Percentiles rank a stretch among this genome's conserved stretches.
These are phyloP conservation scores for Abramis brama DNA, from an alignment of 2,113 vertebrate genomes.

Conservation along the genomic window DNA sequence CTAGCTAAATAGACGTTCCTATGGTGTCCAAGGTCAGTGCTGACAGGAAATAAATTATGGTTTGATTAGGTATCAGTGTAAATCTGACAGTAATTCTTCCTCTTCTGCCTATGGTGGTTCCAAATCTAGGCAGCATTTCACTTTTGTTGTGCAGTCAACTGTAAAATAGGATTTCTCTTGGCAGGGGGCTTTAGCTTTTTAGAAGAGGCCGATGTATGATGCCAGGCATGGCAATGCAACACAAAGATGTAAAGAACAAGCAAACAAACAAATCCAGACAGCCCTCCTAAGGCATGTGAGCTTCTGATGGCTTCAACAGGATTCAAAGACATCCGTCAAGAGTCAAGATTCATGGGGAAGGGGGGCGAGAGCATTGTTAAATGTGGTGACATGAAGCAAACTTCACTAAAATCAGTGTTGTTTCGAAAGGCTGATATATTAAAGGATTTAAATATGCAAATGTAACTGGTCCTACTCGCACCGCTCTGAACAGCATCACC, in stretches of 20 bases:
- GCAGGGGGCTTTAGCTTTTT: slow-evolving; percentile 54
- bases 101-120: slow-evolving; percentile 36
- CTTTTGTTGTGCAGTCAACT: slow-evolving; percentile 65
- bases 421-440: background rate
- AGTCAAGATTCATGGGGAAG: background rate
- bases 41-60: slow-evolving; percentile 12
- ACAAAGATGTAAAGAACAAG: slow-evolving; percentile 47
- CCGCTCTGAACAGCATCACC: too few species aligned
- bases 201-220: slow-evolving; percentile 38
- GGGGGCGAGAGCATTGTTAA: background rate
- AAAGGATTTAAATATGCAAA: background rate
- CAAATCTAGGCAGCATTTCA: slow-evolving; percentile 42
- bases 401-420: background rate
- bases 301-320: slow-evolving; percentile 53
- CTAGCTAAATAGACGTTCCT: background rate
- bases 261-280: slow-evolving; percentile 58
- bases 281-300: slow-evolving; percentile 15
- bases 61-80: slow-evolving; percentile 26
- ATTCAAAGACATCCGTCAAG: slow-evolving; percentile 5
- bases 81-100: slow-evolving; percentile 31
- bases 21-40: background rate
- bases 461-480: too few species aligned
- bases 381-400: background rate
- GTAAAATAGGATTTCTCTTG: slow-evolving; percentile 65
- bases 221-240: slow-evolving; percentile 41